Conservation (phyloP, 2,113 vertebrate species). For the Poeciliopsis turrubarensis region DNA sequence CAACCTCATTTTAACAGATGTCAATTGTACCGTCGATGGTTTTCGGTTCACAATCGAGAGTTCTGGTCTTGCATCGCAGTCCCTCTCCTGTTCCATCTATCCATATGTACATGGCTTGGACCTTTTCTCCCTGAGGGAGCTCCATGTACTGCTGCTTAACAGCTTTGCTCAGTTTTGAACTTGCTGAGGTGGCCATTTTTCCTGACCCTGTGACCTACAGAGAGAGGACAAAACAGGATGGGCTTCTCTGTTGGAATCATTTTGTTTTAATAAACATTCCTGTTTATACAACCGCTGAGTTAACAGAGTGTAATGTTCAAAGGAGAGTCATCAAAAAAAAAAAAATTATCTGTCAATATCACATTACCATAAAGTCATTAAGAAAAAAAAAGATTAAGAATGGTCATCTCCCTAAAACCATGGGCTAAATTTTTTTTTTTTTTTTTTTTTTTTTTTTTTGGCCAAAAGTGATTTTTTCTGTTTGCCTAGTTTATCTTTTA, state of each 20-base stretch:
- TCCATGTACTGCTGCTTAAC: slow-evolving; percentile 94
- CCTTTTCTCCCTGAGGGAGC: slow-evolving; percentile 90
- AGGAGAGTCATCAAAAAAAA: background rate
- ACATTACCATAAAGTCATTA: background rate
- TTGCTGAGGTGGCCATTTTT: slow-evolving; percentile 90
- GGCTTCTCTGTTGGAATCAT: background rate
- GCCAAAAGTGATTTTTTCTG: no score
- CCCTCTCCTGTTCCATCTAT: slow-evolving; percentile 94
- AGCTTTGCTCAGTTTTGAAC: slow-evolving; percentile 89
- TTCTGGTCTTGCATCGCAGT: slow-evolving; percentile 94
- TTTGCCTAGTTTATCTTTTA: no score
- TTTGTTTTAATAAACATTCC: background rate
- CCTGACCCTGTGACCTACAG: background rate
- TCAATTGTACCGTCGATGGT: slow-evolving; percentile 85
- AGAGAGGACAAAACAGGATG: background rate
- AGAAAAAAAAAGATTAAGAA: no score
- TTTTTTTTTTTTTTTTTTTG: no score
- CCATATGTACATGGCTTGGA: slow-evolving; percentile 98
- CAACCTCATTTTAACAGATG: no score
- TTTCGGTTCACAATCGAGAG: slow-evolving; percentile 92
- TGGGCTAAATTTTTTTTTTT: no score
- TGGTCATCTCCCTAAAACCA: no score
- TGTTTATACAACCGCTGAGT: background rate
- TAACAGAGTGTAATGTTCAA: background rate
- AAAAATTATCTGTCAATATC: background rate